Evolutionary conservation across 2,888 invertebrate genomes (phyloP).

Genomic region (Heterodera filipjevi): DNA sequence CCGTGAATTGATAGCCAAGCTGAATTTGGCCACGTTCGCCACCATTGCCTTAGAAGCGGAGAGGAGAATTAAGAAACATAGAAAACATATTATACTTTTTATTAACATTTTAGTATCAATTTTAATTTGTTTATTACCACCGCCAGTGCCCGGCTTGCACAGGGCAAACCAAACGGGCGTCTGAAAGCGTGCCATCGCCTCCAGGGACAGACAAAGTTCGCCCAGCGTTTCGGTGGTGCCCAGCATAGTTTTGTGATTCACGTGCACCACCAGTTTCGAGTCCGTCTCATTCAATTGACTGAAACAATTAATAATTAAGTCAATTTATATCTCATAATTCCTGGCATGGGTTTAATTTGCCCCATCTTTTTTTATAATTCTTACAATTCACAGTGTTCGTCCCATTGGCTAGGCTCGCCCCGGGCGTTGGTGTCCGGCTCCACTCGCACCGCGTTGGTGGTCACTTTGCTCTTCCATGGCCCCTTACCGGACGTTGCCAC

Average conservation of each 20-base stretch:
- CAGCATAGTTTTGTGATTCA: slow-evolving; percentile 51
- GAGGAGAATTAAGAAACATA: too few species aligned
- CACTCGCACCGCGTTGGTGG: slow-evolving; percentile 36
- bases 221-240: slow-evolving; percentile 48
- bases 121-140: too few species aligned
- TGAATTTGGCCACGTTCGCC: slow-evolving; percentile 44
- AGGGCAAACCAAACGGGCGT: slow-evolving; percentile 35
- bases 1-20: slow-evolving; percentile 49
- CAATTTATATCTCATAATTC: too few species aligned
- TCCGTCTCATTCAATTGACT: slow-evolving; percentile 55
- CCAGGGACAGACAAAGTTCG: slow-evolving; percentile 34
- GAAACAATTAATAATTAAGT: slow-evolving; percentile 27
- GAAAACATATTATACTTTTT: too few species aligned
- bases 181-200: slow-evolving; percentile 40
- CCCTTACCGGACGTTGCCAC: slow-evolving; percentile 42
- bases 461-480: slow-evolving; percentile 43
- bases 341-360: too few species aligned
- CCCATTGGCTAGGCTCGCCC: slow-evolving; percentile 48
- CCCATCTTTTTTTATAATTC: too few species aligned
- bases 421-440: slow-evolving; percentile 20
- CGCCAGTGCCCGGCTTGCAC: slow-evolving; percentile 22
- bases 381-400: slow-evolving; percentile 61
- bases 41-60: slow-evolving; percentile 13
- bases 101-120: too few species aligned
- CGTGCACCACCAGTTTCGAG: slow-evolving; percentile 45